Evolutionary conservation across 2,888 invertebrate genomes (phyloP), one percentile per base, ranked within the genome.

Genomic region (Cantharis flavilabris): DNA sequence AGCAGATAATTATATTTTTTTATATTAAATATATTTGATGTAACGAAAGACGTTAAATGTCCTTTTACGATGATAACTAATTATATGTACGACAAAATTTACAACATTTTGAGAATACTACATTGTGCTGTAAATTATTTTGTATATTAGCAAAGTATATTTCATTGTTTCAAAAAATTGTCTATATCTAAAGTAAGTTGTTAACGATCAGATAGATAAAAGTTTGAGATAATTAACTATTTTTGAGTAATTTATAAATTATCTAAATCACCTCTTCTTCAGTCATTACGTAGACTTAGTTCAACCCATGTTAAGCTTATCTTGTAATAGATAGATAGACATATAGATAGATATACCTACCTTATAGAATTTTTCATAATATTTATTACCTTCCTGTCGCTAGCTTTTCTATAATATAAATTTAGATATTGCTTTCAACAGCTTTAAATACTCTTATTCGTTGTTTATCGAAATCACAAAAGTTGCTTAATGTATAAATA

Each of bases 401-500:
- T 80, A 81, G 81, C 81, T 81, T 79, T 73, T 77, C 79, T 82
- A 81, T 83, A 80, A 83, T 67, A 67, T 67, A 67, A 67, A 49
- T 26, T 23, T 67, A 67, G 65, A 83, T 79, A 82, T 82, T 82
- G 84, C 84, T 82, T 84, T 82, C 77, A 72, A 76, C 73, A 76
- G 73, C 73, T 76, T 77, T 76, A 72, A 76, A 77, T 69, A 76
- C 76, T 67, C 65, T 64, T 76, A 78, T 78, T 82, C 82, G 85
- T 84, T 83, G 81, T 85, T 85, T 84, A 84, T 83, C 84, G 84
- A n/a, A 85, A 85, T 83, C 84, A 86, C 85, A 84, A 82, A 76
- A 83, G 83, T 83, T 72, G 79, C 77, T 79, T 79, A 69, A 63
- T 79, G 78, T 79, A 79, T 78, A 28, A 49, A 75, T 74, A 79